Evolutionary conservation across 1,140 invertebrate species (phyloP), one percentile per base, ranked within the genome.

Genomic region (Heliconius melpomene): DNA sequence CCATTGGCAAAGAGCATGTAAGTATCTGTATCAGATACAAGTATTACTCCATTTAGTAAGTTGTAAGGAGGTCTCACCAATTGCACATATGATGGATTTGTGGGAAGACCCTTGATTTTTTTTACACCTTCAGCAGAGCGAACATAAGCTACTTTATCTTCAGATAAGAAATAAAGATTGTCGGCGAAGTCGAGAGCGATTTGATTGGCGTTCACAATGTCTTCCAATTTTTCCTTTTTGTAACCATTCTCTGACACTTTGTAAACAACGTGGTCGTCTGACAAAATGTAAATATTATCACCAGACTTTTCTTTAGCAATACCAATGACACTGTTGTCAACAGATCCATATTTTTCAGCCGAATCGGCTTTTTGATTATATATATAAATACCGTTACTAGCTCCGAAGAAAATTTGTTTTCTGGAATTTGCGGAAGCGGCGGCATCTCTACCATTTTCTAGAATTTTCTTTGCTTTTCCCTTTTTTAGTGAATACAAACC

Each of bases 271-370:
- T 89, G 74, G 11, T 91, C 83, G 13, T 86, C 85, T 8, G 86
- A 88, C 11, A 92, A 23, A 38, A 90, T 86, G 74, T 92, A 93
- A 13, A 93, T 80, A 7, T 79, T 38, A 70, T 88, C 87, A 20
- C 82, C 85, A 7, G 79, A 77, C 54, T 87, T 88, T 7, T 79
- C 85, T 78, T 86, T 86, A 23, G 79, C 90, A 8, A 93, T 89
- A n/a, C 79, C 78, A 23, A 91, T 88, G 1, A 92, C 81, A 38
- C 74, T 87, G 40, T 93, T 90, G 9, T 81, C 83, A 7, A 92
- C 29, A 20, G 89, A 75, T 52, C 90, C 91, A 66, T 90, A 91
- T 79, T 92, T 92, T 8, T 88, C 85, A 70, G 86, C 86, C 38
- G 79, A 82, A 2, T 86, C 84, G 3, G 76, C 77, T 8, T 84